Base-by-base conservation (phyloP, 2,888 invertebrate genomes). In the Brachyopa scutellaris region DNA sequence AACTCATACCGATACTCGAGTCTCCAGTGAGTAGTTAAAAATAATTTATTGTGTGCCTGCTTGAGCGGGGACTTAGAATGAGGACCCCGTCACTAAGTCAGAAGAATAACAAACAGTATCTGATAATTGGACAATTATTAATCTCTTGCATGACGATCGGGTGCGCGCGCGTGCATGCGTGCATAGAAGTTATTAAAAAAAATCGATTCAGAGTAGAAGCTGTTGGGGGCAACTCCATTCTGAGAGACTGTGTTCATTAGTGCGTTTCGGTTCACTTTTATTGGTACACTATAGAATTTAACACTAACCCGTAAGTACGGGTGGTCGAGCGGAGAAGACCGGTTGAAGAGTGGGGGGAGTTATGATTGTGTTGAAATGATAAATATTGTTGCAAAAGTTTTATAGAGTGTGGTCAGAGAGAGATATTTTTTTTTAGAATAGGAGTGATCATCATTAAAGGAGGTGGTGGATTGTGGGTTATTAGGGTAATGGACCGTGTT, bases 281-380 rank as follows among this genome's bases (percentile, higher is more conserved):
- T 74, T 69, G 76, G 69, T 64, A 64, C 80, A 38, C 51, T 70
- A 74, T 80, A 76, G 80, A 80, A 70, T 59, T 74, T 69, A 74
- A 64, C 67, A 62, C 57, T 40, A 51, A 55, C 61, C 33, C 69
- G n/a, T 42, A 21, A 79, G 15, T 26, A 55, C 74, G 67, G 79
- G 74, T 80, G 79, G 79, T 36, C 74, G 26, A 45, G 0, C n/a
- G 21, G 17, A 1, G 45, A 42, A 62, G 59, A 51, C 57, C 29
- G 26, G 55, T 64, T 49, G 9, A 8, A 21, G 38, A 29, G 13
- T 49, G 55, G 13, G 9, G 21, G 51, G 17, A 11, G 11, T 31
- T 11, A 57, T 74, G 59, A 47, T 62, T 47, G 53, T 45, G 15
- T 5, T 38, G 38, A 21, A 36, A 42, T 38, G 61, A 38, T 69